phyloP scores from a whole-genome alignment of 1,140 invertebrate species.

The Neotoxoptera formosana region DNA sequence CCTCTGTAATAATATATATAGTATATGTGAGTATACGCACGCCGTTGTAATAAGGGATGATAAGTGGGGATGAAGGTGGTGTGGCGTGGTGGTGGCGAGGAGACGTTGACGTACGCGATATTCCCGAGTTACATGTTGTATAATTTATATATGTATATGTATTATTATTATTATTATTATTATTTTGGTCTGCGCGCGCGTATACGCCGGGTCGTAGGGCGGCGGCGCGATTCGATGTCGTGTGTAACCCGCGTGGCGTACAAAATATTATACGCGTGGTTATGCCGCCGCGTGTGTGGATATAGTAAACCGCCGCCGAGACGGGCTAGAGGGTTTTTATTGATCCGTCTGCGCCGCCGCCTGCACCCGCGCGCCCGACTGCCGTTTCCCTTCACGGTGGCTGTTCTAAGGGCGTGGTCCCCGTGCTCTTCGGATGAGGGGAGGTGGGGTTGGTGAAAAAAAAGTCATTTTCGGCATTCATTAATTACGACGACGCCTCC shows the following conservation, averaged over 20 bases:
- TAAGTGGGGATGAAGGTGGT: neutral
- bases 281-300: neutral
- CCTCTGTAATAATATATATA: neutral
- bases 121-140: neutral
- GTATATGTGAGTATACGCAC: neutral
- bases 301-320: slow-evolving; percentile 31
- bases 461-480: slow-evolving; percentile 39
- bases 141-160: neutral
- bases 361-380: neutral
- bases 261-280: slow-evolving; percentile 2
- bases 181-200: neutral
- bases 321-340: slow-evolving; percentile 48
- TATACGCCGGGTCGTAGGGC: neutral
- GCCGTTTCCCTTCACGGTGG: neutral
- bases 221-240: neutral
- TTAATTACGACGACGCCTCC: slow-evolving; percentile 23
- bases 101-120: neutral
- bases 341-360: slow-evolving; percentile 52
- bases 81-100: neutral
- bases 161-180: neutral
- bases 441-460: neutral
- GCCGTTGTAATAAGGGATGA: neutral
- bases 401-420: slow-evolving; percentile 42
- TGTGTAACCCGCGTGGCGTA: slow-evolving; percentile 26
- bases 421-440: neutral